Conservation (phyloP, 2,888 invertebrate species). For the Mythimna loreyi region DNA sequence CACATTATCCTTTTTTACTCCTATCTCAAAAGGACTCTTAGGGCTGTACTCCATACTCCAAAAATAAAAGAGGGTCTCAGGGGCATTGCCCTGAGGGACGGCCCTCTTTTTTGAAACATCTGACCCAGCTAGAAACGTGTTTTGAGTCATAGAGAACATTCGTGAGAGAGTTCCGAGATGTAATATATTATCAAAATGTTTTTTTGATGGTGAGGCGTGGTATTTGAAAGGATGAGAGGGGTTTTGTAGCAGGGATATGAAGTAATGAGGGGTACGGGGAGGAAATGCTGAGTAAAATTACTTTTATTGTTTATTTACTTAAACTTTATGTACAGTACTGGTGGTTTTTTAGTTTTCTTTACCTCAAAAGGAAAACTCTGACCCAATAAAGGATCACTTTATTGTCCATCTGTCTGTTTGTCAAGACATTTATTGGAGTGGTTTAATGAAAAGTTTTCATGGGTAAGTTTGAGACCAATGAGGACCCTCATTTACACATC, state of each 20-base stretch:
- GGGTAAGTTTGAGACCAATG: too few relatives aligned
- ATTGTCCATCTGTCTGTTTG: too few relatives aligned
- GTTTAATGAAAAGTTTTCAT: too few relatives aligned
- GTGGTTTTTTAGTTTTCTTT: too few relatives aligned
- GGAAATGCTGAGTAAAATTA: not conserved
- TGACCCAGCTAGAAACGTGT: slow-evolving; percentile 71
- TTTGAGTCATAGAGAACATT: slow-evolving; percentile 65
- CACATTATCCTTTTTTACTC: slow-evolving; percentile 58
- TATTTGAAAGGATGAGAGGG: not conserved
- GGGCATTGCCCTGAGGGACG: slow-evolving; percentile 71
- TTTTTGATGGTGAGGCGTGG: slow-evolving; percentile 28
- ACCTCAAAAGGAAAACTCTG: too few relatives aligned
- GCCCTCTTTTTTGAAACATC: slow-evolving; percentile 66
- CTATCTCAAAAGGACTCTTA: slow-evolving; percentile 58
- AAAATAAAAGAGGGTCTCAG: slow-evolving; percentile 66
- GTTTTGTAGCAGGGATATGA: slow-evolving; percentile 11
- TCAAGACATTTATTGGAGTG: too few relatives aligned
- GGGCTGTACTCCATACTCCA: slow-evolving; percentile 63
- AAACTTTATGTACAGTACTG: too few relatives aligned
- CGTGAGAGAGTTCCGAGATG: slow-evolving; percentile 69
- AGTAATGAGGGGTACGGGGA: not conserved
- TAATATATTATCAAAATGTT: slow-evolving; percentile 47
- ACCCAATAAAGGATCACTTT: too few relatives aligned
- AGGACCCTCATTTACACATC: too few relatives aligned
- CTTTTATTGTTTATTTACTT: too few relatives aligned